A percentile compares a stretch with the other conserved stretches of the same genome.
phyloP scores from a whole-genome alignment of 53 echinoderm and acorn worm genomes.

The Henricia sp. region DNA sequence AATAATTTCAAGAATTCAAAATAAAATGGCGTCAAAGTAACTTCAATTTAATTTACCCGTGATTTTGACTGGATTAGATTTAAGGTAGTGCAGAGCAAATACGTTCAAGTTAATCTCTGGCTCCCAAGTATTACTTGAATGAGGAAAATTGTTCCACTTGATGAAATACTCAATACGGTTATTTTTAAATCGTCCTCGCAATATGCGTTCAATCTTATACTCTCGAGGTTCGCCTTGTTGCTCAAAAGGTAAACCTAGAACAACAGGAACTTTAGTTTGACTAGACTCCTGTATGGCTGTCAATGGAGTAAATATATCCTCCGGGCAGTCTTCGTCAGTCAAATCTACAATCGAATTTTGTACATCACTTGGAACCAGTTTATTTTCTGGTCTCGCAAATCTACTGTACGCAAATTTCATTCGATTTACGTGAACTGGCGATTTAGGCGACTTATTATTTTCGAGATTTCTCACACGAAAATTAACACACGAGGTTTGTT shows the following conservation, averaged over 20 bases:
- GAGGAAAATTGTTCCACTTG: conserved; percentile 50
- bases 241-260: conserved; percentile 21
- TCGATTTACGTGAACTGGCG: too few species aligned
- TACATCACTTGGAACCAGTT: background rate
- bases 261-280: background rate
- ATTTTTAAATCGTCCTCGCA: conserved; percentile 27
- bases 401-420: too few species aligned
- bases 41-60: background rate
- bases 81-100: conserved; percentile 14
- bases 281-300: conserved; percentile 1
- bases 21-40: background rate
- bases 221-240: conserved; percentile 23
- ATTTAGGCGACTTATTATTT: too few species aligned
- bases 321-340: background rate
- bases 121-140: conserved; percentile 38
- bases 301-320: background rate
- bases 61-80: background rate
- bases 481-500: too few species aligned
- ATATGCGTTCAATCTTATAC: conserved; percentile 45
- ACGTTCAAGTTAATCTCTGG: conserved; percentile 40
- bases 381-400: too few species aligned
- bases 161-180: conserved; percentile 33
- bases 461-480: too few species aligned
- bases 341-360: background rate
- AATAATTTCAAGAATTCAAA: background rate